Base-by-base conservation (phyloP, 2,888 invertebrate species). In the Drosophila stalkeri region DNA sequence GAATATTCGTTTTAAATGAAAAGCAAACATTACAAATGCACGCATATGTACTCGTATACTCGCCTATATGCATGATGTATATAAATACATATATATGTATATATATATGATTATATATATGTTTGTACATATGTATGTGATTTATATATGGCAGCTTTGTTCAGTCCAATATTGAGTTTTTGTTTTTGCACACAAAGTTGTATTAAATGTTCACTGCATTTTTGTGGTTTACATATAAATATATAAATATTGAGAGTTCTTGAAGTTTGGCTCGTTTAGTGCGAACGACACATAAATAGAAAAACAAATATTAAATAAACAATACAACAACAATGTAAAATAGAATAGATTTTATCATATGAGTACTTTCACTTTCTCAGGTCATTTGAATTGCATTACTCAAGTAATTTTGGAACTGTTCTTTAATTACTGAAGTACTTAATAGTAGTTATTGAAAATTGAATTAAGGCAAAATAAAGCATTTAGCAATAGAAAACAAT, bases 161-260 rank as follows among this genome's bases (percentile, higher is more conserved):
- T 86, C 85, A 86, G 85, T 86, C 85, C 89, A 77, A 81, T 86
- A 81, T 86, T 75, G 76, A 86, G 75, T 83, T 72, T 68, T 43
- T 12, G 20, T 9, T 44, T 31, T 72, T 80, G 60, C 56, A 72
- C 69, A 39, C 43, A 39, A 35, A 52, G n/a, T 72, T 73, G 49
- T 70, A 37, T 33, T 55, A 33, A 18, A 64, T 46, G 55, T 64
- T 46, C 23, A 47, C 37, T 46, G 37, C 52, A 47, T 56, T 63
- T 65, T 69, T 67, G 66, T 56, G 31, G 43, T 61, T 46, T 60
- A 7, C 7, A 12, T 51, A 18, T 47, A 27, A 27, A 9, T 66
- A 46, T 56, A 61, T 18, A 51, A 63, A 65, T 68, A 54, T 76
- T 59, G 47, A 74, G 74, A 88, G 88, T 75, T 55, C 39, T 80